phyloP scores from a whole-genome alignment of 2,113 vertebrate genomes.

The Balaeniceps rex region DNA sequence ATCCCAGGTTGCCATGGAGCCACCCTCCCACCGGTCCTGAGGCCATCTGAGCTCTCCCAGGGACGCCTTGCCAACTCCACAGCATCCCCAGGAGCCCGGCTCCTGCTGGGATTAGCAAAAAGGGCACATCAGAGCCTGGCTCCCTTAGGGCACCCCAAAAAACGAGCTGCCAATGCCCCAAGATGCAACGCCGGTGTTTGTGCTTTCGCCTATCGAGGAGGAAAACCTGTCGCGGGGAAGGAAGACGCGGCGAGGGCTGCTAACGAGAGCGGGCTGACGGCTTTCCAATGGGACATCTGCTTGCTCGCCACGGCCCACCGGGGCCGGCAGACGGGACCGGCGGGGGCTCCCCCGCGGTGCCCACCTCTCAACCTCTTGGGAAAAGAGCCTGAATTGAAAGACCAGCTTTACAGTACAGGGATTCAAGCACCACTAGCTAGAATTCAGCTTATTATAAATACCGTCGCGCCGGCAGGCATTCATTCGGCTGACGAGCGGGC shows the following conservation, averaged over 20 bases:
- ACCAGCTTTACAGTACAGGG: constrained; percentile 63
- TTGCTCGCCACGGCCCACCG: rapidly evolving
- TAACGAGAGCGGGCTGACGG: background rate
- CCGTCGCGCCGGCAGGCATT: background rate
- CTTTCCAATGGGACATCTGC: background rate
- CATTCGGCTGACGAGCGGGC: background rate
- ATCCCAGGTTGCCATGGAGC: background rate
- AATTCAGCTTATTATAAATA: background rate
- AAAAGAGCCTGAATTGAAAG: constrained; percentile 13
- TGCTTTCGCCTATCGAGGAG: background rate
- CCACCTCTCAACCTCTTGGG: background rate
- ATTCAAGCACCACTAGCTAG: constrained; percentile 53
- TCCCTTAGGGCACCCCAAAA: background rate
- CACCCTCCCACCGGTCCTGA: background rate
- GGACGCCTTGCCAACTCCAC: background rate
- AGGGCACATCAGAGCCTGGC: background rate
- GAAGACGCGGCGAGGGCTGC: background rate
- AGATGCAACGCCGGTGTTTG: background rate
- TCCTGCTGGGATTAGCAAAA: background rate
- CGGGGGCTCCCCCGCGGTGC: background rate
- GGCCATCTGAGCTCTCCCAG: background rate
- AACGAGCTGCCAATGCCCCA: rapidly evolving
- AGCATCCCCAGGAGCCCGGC: background rate
- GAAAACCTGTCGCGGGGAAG: background rate
- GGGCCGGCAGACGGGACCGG: background rate